These are phyloP conservation scores for Gymnobelideus leadbeateri DNA, from an alignment of 2,113 vertebrate genomes.

Conservation along the genomic window DNA sequence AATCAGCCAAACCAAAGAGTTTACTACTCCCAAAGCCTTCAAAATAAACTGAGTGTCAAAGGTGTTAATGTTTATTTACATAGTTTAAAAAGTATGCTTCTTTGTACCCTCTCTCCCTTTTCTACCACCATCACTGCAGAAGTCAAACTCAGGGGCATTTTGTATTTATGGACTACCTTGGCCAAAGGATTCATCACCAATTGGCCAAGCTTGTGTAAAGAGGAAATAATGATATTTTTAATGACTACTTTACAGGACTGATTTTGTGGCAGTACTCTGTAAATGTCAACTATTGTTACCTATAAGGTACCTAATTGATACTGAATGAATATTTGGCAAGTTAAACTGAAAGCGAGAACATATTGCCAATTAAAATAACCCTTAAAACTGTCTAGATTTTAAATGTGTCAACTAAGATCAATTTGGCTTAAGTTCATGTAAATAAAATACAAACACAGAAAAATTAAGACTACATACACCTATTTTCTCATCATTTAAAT, in stretches of 20 bases:
- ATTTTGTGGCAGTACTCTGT: not conserved
- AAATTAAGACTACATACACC: not conserved
- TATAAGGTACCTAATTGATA: not conserved
- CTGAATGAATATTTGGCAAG: not conserved
- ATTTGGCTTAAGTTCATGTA: not conserved
- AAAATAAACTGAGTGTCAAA: not conserved
- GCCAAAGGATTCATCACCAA: not conserved
- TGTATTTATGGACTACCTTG: not conserved
- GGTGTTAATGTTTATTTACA: not conserved
- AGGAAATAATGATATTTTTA: not conserved
- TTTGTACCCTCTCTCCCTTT: not conserved
- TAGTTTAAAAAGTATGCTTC: not conserved
- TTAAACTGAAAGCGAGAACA: not conserved
- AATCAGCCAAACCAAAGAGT: not conserved
- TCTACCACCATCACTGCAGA: not conserved
- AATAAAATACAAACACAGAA: not conserved
- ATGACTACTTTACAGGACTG: not conserved
- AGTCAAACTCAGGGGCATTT: not conserved
- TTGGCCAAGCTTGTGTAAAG: not conserved
- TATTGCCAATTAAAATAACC: not conserved
- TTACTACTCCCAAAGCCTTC: not conserved
- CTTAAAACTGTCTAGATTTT: not conserved
- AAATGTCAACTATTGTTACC: not conserved
- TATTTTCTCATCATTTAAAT: not conserved
- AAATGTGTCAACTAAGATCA: not conserved